Percentiles rank a stretch among this genome's conserved stretches.
These are phyloP conservation scores for Argentina silus DNA, from an alignment of 2,797 vertebrate species.

Conservation along the genomic window DNA sequence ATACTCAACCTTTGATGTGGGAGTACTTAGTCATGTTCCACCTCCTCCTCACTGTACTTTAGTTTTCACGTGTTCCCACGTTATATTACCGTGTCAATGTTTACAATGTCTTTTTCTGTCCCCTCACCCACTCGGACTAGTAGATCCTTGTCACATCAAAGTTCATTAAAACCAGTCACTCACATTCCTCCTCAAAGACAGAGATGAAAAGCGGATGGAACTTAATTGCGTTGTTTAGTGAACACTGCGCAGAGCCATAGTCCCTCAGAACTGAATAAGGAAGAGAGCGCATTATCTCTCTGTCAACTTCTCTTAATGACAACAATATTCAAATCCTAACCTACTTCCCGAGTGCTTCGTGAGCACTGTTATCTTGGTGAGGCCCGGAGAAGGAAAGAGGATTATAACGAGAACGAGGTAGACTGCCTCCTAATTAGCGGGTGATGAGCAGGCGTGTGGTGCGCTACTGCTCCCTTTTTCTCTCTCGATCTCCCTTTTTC, in stretches of 20 bases:
- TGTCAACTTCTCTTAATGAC: constrained; percentile 63
- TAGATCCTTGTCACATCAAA: constrained; percentile 25
- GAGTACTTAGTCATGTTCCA: constrained; percentile 67
- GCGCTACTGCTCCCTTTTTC: constrained; percentile 10
- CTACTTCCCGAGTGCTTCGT: constrained; percentile 31
- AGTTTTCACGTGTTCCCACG: constrained; percentile 41
- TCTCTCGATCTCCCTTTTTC: background rate
- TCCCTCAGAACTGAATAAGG: constrained; percentile 1
- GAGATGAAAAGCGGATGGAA: constrained; percentile 49
- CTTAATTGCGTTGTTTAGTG: constrained; percentile 59
- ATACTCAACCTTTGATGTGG: constrained; percentile 64
- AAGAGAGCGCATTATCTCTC: constrained; percentile 38
- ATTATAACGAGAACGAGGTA: constrained; percentile 56
- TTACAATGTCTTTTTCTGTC: constrained; percentile 33
- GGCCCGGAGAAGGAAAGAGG: constrained; percentile 27
- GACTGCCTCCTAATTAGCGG: constrained; percentile 64
- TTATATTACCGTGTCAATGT: background rate
- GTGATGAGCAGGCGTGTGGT: constrained; percentile 42
- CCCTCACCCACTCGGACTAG: constrained; percentile 13
- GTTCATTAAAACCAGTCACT: constrained; percentile 47
- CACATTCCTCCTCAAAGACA: background rate
- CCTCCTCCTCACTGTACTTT: constrained; percentile 45
- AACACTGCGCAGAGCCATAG: constrained; percentile 12
- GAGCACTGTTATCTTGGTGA: constrained; percentile 29
- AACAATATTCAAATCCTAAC: constrained; percentile 56